Conservation (phyloP, 2,888 invertebrate species). For the Mycalesis mineus region DNA sequence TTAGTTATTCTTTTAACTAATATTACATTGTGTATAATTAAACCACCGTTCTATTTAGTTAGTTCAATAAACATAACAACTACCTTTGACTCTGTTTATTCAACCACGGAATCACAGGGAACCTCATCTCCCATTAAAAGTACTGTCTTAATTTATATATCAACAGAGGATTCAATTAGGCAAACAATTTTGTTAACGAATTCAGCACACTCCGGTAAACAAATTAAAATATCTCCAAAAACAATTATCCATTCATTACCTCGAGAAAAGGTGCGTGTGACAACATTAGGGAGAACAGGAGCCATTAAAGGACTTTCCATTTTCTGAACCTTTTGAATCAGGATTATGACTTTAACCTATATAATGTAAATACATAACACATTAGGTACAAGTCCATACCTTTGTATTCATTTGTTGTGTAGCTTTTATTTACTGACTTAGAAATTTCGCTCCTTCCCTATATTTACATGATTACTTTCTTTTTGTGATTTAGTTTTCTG, state of each 20-base stretch:
- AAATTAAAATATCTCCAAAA: slow-evolving; percentile 22
- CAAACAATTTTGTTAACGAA: slow-evolving; percentile 17
- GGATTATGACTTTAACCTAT: background rate
- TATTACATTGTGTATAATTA: too few species aligned
- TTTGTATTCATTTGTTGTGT: too few species aligned
- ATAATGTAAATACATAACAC: background rate
- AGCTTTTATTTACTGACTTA: too few species aligned
- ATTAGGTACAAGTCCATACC: too few species aligned
- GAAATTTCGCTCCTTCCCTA: too few species aligned
- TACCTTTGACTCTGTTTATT: background rate
- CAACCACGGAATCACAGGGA: background rate
- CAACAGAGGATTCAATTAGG: slow-evolving; percentile 8
- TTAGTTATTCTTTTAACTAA: too few species aligned
- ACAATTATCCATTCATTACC: slow-evolving; percentile 23
- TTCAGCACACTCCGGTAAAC: slow-evolving; percentile 13
- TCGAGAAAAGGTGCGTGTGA: slow-evolving; percentile 13
- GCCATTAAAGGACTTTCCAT: slow-evolving; percentile 4
- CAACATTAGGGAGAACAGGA: slow-evolving; percentile 2
- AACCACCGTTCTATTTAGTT: too few species aligned
- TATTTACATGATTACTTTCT: too few species aligned
- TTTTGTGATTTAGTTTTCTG: too few species aligned
- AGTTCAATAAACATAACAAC: background rate
- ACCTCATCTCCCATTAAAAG: background rate
- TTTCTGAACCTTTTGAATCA: background rate
- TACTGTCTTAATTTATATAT: slow-evolving; percentile 7